Evolutionary conservation across 1,140 invertebrate genomes (phyloP), one percentile per base, ranked within the genome.

Genomic region (Periplaneta americana): DNA sequence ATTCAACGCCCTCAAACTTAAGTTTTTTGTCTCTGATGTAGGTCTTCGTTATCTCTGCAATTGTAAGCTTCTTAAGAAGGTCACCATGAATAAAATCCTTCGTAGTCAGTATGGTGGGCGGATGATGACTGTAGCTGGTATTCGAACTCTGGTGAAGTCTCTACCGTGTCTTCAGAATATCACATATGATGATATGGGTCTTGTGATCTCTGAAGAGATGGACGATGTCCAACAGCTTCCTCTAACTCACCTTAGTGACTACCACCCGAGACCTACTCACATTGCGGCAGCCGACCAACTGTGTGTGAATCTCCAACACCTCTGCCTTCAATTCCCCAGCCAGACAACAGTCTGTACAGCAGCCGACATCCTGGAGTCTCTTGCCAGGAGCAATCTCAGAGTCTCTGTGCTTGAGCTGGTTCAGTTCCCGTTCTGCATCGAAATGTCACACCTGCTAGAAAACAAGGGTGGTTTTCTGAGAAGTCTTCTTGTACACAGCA

Each of bases 1-100:
- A 8, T 88, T 90, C 78, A 90, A 90, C 85, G 89, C 89, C 80
- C 89, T 84, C 75, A 84, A 84, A 76, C 75, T 85, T 17, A 82
- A 81, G 48, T 84, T 83, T 75, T 85, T 83, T 76, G 82, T 85
- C 17, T 84, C 84, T 22, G 85, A 85, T 82, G 35, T 81, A 36
- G 85, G 85, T 17, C 76, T 85, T 15, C 17, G 34, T 28, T 57
- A 83, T 36, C 57, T 85, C 57, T 79, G 78, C 18, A 79, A 83
- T 0, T 85, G 84, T 75, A 83, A 83, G 39, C 77, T 77, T 75
- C 36, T 85, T 35, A 83, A 80, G 35, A 83, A 77, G 75, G 79
- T 85, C 10, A 83, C 76, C 10, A 84, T 85, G 83, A 83, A 83
- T 36, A 82, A 81, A 39, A 81, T 82, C 22, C 31, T 83, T 22